A percentile compares a stretch with the other conserved stretches of the same genome.
phyloP scores from a whole-genome alignment of 2,797 vertebrate species.

The Telmatherina bonti region DNA sequence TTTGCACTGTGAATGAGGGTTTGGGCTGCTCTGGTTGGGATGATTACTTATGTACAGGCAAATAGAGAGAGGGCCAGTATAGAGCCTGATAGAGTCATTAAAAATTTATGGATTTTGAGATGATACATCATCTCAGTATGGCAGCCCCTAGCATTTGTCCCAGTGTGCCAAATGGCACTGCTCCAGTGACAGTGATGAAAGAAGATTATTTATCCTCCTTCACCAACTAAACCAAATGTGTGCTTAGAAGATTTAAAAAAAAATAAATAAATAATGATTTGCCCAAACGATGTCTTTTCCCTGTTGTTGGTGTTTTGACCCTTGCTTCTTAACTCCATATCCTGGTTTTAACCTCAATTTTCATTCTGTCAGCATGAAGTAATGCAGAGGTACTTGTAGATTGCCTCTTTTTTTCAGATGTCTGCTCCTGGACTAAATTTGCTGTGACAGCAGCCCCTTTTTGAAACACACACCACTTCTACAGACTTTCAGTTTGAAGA shows the following conservation, averaged over 20 bases:
- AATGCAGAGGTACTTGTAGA: not conserved
- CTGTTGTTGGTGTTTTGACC: conserved; percentile 10
- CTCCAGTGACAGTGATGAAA: conserved; percentile 15
- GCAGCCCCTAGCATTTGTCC: not conserved
- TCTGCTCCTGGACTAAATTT: not conserved
- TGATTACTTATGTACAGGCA: not conserved
- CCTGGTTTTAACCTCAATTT: not conserved
- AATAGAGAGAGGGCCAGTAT: not conserved
- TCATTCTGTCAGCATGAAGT: not conserved
- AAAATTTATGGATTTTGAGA: not conserved
- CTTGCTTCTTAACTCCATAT: not conserved
- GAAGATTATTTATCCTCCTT: conserved; percentile 29
- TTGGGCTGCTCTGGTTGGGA: not conserved
- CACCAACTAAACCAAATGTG: conserved; percentile 3
- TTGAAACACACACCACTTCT: not conserved
- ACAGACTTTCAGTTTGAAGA: not conserved
- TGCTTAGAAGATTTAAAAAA: not conserved
- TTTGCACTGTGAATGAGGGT: not conserved
- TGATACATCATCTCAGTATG: not conserved
- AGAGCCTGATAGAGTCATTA: not conserved
- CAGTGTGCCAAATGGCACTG: not conserved
- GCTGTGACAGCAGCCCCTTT: not conserved
- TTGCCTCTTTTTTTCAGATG: not conserved
- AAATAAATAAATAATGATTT: not conserved
- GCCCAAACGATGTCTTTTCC: not conserved